phyloP scores from a whole-genome alignment of 2,113 vertebrate genomes.

The Atherinomorus stipes region DNA sequence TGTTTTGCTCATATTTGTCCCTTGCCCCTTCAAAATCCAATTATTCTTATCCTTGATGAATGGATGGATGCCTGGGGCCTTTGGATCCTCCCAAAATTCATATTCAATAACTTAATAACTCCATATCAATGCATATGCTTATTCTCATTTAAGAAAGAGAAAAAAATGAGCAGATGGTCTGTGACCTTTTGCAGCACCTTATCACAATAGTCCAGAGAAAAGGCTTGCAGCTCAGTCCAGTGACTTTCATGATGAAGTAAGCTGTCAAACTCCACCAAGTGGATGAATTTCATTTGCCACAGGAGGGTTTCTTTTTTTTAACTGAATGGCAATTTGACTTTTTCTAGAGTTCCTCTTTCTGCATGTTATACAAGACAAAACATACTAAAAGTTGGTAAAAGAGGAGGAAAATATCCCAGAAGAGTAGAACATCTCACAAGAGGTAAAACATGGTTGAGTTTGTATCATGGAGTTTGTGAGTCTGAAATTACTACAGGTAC shows the following conservation, averaged over 20 bases:
- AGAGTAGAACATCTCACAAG: too few relatives aligned
- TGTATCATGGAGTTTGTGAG: too few relatives aligned
- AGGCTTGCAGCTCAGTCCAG: not conserved
- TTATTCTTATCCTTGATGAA: constrained; percentile 58
- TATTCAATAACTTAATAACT: constrained; percentile 26
- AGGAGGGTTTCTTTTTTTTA: constrained; percentile 8
- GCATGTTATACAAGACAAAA: not conserved
- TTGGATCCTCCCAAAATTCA: constrained; percentile 33
- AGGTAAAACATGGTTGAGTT: too few relatives aligned
- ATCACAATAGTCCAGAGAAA: constrained; percentile 1
- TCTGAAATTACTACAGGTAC: too few relatives aligned
- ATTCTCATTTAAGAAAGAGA: not conserved
- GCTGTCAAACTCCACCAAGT: not conserved
- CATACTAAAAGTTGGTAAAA: not conserved
- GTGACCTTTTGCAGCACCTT: not conserved
- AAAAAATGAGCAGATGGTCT: not conserved
- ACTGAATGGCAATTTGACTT: not conserved
- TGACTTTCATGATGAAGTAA: not conserved
- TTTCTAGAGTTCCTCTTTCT: not conserved
- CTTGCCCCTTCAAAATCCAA: constrained; percentile 46
- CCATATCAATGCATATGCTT: not conserved
- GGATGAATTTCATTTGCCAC: not conserved
- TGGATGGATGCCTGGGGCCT: constrained; percentile 1
- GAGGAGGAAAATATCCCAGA: not conserved
- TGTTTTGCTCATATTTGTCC: constrained; percentile 47